Conservation (phyloP, 1,140 invertebrate genomes). For the Eupristina koningsbergeri region DNA sequence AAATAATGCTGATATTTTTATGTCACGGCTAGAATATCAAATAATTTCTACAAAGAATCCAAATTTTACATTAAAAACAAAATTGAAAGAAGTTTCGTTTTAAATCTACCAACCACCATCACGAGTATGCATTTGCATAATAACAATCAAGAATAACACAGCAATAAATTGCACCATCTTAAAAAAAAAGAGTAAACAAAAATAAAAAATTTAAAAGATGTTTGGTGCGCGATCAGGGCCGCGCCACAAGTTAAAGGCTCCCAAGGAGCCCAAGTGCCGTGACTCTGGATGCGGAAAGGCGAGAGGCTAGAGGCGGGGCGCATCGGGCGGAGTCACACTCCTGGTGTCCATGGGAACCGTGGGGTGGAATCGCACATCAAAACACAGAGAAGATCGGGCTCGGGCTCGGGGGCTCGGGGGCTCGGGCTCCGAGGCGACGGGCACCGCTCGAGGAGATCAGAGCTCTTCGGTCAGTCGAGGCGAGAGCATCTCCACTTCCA, state of each 20-base stretch:
- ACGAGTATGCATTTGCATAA: too few species aligned
- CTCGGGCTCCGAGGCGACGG: background rate
- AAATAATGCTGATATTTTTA: too few species aligned
- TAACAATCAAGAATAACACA: too few species aligned
- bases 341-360: slow-evolving; percentile 20
- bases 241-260: background rate
- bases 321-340: background rate
- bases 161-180: too few species aligned
- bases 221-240: background rate
- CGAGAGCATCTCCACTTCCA: background rate
- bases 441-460: background rate
- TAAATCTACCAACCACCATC: too few species aligned
- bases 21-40: too few species aligned
- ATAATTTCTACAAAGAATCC: too few species aligned
- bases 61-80: too few species aligned
- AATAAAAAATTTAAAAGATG: too few species aligned
- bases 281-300: background rate
- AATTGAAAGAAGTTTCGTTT: too few species aligned
- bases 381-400: slow-evolving; percentile 3
- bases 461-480: slow-evolving; percentile 18
- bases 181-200: too few species aligned
- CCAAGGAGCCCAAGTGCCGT: background rate
- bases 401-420: too few species aligned
- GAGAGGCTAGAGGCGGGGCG: background rate
- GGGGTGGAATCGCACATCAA: slow-evolving; percentile 1